These are phyloP conservation scores for Triplophysa rosa DNA, from an alignment of 2,113 vertebrate species.

Conservation along the genomic window DNA sequence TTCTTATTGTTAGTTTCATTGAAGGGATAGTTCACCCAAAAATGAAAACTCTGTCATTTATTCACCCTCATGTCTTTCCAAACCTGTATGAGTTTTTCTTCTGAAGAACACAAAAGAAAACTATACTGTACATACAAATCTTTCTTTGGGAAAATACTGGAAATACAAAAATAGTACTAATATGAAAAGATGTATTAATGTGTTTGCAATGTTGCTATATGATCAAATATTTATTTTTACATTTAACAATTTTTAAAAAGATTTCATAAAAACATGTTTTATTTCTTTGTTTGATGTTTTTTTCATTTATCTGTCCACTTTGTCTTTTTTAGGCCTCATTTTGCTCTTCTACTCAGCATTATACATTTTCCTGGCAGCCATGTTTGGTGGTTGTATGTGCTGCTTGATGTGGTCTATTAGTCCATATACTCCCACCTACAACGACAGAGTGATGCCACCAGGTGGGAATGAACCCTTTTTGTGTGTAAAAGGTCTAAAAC, in stretches of 20 bases:
- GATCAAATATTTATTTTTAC: too few relatives aligned
- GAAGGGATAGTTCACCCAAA: not conserved
- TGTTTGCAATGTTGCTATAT: not conserved
- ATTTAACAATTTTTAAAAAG: too few relatives aligned
- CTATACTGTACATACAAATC: too few relatives aligned
- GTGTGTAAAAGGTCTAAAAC: not conserved
- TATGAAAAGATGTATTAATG: too few relatives aligned
- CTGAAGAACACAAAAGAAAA: too few relatives aligned
- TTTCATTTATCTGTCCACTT: not conserved
- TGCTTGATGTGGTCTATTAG: slow-evolving; percentile 90
- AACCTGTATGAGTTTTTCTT: too few relatives aligned
- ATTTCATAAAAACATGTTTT: not conserved
- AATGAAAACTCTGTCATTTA: too few relatives aligned
- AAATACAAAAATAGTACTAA: too few relatives aligned
- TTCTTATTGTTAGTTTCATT: slow-evolving; percentile 42
- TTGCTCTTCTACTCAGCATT: slow-evolving; percentile 89
- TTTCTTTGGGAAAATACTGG: too few relatives aligned
- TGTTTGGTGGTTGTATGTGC: slow-evolving; percentile 91
- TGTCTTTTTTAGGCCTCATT: slow-evolving; percentile 79
- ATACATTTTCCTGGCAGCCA: slow-evolving; percentile 88
- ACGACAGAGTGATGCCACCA: slow-evolving; percentile 89
- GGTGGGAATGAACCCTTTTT: slow-evolving; percentile 60
- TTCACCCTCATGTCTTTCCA: too few relatives aligned
- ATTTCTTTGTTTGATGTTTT: not conserved
- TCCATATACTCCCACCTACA: slow-evolving; percentile 86